These are phyloP conservation scores for Apus apus DNA, from an alignment of 2,113 vertebrate species.

Conservation along the genomic window DNA sequence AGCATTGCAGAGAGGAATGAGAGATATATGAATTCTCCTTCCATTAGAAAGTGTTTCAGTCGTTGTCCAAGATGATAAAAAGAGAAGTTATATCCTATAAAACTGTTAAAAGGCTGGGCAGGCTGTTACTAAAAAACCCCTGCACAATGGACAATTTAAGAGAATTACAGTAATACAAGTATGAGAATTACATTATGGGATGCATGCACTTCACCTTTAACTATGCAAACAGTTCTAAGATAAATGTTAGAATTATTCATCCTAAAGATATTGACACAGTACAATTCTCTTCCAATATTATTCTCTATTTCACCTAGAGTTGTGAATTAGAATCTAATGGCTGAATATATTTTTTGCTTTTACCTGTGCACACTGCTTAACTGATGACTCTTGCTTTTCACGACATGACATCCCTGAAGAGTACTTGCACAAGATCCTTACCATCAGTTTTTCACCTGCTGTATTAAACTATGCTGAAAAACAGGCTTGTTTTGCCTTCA, in stretches of 20 bases:
- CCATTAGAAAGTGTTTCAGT: not conserved
- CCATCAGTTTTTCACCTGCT: not conserved
- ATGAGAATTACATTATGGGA: not conserved
- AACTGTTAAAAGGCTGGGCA: not conserved
- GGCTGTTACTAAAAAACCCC: not conserved
- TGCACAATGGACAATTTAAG: no score
- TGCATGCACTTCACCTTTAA: not conserved
- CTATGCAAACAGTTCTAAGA: not conserved
- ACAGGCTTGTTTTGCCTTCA: not conserved
- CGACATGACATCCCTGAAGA: not conserved
- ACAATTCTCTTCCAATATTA: not conserved
- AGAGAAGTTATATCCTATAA: not conserved
- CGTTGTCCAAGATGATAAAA: not conserved
- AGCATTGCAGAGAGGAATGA: not conserved
- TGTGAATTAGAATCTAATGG: not conserved
- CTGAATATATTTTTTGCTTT: not conserved
- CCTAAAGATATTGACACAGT: not conserved
- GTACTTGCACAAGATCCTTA: not conserved
- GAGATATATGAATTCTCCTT: not conserved
- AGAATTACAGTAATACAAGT: not conserved
- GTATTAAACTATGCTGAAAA: not conserved
- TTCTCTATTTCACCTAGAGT: not conserved
- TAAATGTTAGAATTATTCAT: not conserved
- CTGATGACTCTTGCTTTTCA: not conserved
- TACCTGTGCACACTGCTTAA: accelerated